These are phyloP conservation scores for Tupaia tana DNA, from an alignment of 2,113 vertebrate species.

Conservation along the genomic window DNA sequence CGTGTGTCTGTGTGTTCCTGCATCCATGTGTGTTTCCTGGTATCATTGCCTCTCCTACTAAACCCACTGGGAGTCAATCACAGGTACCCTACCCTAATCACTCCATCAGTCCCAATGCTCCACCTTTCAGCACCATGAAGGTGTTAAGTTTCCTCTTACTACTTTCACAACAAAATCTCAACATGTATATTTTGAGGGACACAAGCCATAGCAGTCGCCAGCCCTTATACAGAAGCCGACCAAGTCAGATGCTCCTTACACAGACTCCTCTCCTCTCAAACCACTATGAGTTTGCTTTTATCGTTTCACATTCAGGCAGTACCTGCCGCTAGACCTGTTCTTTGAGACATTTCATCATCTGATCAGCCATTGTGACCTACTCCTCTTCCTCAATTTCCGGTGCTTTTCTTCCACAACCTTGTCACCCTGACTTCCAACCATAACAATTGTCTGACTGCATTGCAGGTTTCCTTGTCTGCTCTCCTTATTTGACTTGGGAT, in stretches of 20 bases:
- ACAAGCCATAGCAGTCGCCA: neutral
- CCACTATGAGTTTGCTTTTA: neutral
- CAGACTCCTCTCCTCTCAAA: neutral
- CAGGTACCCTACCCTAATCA: no score
- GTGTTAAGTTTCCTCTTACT: no score
- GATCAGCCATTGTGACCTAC: neutral
- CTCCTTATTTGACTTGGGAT: neutral
- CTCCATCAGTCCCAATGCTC: no score
- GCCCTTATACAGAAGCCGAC: rapidly evolving
- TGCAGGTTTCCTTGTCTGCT: neutral
- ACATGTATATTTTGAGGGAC: no score
- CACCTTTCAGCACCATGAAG: no score
- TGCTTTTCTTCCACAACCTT: rapidly evolving
- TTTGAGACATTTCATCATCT: neutral
- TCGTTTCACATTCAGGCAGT: neutral
- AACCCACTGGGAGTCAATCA: no score
- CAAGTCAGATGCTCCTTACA: no score
- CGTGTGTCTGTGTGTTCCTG: no score
- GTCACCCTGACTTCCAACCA: neutral
- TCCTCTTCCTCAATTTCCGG: neutral
- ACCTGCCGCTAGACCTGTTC: neutral
- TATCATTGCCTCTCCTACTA: no score
- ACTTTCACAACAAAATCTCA: no score
- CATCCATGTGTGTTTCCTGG: no score
- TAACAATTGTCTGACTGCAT: neutral